Conservation (phyloP, 2,797 vertebrate genomes). For the Hypotaenidia okinawae region DNA sequence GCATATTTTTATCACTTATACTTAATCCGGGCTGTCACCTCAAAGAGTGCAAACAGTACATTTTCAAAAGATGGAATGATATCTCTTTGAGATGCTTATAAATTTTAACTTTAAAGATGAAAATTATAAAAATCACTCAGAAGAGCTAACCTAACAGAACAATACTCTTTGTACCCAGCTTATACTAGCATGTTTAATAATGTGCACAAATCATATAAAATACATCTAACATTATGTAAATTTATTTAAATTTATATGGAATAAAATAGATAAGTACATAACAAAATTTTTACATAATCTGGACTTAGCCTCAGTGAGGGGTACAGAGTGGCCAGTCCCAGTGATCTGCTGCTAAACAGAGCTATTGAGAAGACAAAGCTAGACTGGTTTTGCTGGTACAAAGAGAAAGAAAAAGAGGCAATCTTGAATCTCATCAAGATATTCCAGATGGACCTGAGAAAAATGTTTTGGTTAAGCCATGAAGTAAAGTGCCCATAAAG, state of each 20-base stretch:
- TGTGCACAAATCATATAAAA: background rate
- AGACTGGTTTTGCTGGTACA: background rate
- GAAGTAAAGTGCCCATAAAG: background rate
- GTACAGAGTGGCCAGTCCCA: background rate
- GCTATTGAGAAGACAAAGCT: background rate
- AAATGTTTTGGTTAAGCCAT: background rate
- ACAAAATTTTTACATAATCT: background rate
- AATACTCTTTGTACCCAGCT: background rate
- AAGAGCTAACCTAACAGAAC: background rate
- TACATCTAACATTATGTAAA: background rate
- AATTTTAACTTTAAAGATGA: background rate
- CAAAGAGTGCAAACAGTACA: background rate
- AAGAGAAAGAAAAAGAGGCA: background rate
- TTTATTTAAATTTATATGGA: background rate
- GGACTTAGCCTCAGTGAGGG: background rate
- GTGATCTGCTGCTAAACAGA: background rate
- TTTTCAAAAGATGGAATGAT: background rate
- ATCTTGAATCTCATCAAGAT: background rate
- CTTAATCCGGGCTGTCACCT: background rate
- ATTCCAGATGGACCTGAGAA: background rate
- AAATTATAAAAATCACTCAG: background rate
- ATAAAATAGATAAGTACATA: background rate
- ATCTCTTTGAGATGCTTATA: background rate
- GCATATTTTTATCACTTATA: background rate
- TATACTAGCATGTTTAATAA: background rate